Conservation (phyloP, 1,140 invertebrate species). For the Lepidurus arcticus region DNA sequence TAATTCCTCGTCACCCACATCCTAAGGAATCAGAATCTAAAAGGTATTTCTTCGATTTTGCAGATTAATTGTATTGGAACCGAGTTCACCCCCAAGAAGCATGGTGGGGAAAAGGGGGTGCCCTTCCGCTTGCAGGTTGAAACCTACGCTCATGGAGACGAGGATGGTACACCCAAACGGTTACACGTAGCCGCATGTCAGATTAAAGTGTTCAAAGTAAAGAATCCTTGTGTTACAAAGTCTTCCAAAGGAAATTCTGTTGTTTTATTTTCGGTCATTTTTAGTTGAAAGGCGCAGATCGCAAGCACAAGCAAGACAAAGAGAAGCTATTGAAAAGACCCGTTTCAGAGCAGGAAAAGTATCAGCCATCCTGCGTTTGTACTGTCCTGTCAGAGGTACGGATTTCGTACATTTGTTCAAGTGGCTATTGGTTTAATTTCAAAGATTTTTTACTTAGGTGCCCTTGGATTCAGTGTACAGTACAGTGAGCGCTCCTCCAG, state of each 20-base stretch:
- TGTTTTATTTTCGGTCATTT: conserved; percentile 46
- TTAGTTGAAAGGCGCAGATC: conserved; percentile 89
- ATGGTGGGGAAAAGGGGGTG: conserved; percentile 95
- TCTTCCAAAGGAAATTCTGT: neutral
- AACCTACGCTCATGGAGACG: conserved; percentile 59
- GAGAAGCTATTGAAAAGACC: conserved; percentile 88
- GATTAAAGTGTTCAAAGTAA: conserved; percentile 76
- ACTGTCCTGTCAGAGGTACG: conserved; percentile 83
- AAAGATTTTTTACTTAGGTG: neutral
- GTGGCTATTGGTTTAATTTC: neutral
- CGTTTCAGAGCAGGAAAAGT: conserved; percentile 81
- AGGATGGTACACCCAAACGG: conserved; percentile 46
- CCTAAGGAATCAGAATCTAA: neutral
- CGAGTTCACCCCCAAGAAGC: conserved; percentile 96
- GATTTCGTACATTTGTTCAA: neutral
- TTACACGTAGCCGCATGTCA: conserved; percentile 91
- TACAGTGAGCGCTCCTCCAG: neutral
- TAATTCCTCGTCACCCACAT: conserved; percentile 43
- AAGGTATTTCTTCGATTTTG: conserved; percentile 33
- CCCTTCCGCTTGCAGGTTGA: conserved; percentile 93
- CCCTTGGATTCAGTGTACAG: neutral
- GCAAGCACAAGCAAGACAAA: conserved; percentile 94
- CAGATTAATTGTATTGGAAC: conserved; percentile 93
- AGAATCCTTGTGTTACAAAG: conserved; percentile 4
- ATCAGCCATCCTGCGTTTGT: conserved; percentile 90